Conservation (phyloP, 2,888 invertebrate species). For the Nomada fabriciana region DNA sequence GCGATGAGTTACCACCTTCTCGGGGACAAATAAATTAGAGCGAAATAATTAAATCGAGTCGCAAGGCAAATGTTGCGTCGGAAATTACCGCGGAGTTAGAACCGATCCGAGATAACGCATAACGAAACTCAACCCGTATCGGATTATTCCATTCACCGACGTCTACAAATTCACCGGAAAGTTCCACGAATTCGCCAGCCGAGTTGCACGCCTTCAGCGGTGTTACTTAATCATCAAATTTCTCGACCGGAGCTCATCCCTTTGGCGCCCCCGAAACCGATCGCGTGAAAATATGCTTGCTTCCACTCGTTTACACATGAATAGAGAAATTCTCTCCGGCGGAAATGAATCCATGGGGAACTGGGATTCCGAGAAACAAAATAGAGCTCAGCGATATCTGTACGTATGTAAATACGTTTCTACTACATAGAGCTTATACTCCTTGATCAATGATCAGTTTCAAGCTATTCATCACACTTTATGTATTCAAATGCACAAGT, state of each 20-base stretch:
- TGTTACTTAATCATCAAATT: conserved; percentile 40
- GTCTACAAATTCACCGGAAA: conserved; percentile 14
- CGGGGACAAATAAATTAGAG: conserved; percentile 40
- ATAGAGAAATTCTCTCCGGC: neutral
- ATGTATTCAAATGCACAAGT: too few species aligned
- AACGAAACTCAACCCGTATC: neutral
- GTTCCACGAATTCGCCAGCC: conserved; percentile 8
- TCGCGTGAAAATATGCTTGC: conserved; percentile 5
- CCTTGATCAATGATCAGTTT: neutral
- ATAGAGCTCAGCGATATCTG: neutral
- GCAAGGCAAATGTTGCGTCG: conserved; percentile 28
- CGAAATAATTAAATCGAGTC: conserved; percentile 48
- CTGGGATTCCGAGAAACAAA: neutral
- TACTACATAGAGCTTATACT: neutral
- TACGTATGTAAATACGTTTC: neutral
- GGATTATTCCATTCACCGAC: conserved; percentile 15
- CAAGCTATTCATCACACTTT: neutral
- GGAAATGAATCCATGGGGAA: neutral
- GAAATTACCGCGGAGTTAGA: conserved; percentile 27
- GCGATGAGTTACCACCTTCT: conserved; percentile 6
- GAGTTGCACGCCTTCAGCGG: neutral
- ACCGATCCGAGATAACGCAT: conserved; percentile 35
- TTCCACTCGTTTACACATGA: conserved; percentile 3
- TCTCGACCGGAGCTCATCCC: neutral
- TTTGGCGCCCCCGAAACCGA: conserved; percentile 9